A percentile compares a stretch with the other conserved stretches of the same genome.
phyloP scores from a whole-genome alignment of 2,888 invertebrate species.

The Drosophila picticornis region DNA sequence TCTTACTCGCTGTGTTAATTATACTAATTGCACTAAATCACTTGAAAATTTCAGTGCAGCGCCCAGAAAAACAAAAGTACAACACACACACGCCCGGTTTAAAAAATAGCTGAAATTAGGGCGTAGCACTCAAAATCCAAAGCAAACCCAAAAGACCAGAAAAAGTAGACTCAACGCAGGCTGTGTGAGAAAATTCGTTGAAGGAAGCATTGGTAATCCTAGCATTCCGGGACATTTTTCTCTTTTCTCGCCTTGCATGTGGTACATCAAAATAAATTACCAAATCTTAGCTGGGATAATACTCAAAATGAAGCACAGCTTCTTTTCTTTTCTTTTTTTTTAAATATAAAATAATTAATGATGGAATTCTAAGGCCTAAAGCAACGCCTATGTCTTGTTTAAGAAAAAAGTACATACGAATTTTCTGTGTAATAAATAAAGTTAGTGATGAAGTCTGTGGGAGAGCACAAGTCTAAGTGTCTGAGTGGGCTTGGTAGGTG shows the following conservation, averaged over 20 bases:
- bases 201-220: constrained; percentile 62
- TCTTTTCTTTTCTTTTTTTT: neutral
- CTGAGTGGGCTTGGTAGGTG: neutral
- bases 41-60: constrained; percentile 65
- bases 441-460: constrained; percentile 15
- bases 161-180: constrained; percentile 21
- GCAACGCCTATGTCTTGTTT: constrained; percentile 42
- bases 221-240: constrained; percentile 25
- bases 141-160: constrained; percentile 6
- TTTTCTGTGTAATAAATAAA: constrained; percentile 26
- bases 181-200: constrained; percentile 70
- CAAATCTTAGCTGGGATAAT: constrained; percentile 67
- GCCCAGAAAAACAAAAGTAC: constrained; percentile 1
- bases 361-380: constrained; percentile 33
- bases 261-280: constrained; percentile 72
- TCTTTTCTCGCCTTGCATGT: constrained; percentile 65
- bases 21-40: constrained; percentile 81
- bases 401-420: neutral
- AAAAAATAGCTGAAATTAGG: constrained; percentile 66
- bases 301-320: constrained; percentile 28
- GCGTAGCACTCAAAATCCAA: constrained; percentile 39
- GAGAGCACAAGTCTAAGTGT: neutral
- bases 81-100: constrained; percentile 11
- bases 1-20: constrained; percentile 77
- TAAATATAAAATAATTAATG: constrained; percentile 54